phyloP scores from a whole-genome alignment of 2,888 invertebrate genomes.

The Eupithecia dodoneata region DNA sequence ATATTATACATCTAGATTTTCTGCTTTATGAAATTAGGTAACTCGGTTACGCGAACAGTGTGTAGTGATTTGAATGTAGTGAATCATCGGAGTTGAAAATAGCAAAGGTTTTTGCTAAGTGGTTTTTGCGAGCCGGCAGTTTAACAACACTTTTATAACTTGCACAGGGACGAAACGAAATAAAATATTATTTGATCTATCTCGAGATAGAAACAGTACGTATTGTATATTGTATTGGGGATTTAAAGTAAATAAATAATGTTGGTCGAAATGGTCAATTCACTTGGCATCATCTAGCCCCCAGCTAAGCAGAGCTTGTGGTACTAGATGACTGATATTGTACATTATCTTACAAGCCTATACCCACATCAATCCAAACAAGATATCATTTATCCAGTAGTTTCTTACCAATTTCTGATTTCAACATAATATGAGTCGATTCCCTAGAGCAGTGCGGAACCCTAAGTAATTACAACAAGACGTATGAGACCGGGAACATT shows the following conservation, averaged over 20 bases:
- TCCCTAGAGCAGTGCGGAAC: constrained; percentile 12
- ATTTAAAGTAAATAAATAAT: too few species aligned
- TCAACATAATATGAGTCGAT: background rate
- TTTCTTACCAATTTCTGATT: background rate
- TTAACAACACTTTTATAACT: background rate
- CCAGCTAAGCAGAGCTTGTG: too few species aligned
- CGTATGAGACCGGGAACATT: constrained; percentile 34
- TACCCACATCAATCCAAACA: background rate
- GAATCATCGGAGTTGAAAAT: constrained; percentile 16
- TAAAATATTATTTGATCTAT: background rate
- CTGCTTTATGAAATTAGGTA: constrained; percentile 15
- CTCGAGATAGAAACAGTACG: background rate
- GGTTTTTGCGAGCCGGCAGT: background rate
- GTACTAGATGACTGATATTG: too few species aligned
- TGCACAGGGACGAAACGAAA: background rate
- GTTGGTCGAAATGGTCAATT: too few species aligned
- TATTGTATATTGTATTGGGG: too few species aligned
- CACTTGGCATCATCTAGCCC: too few species aligned
- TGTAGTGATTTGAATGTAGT: constrained; percentile 4
- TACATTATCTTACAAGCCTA: background rate
- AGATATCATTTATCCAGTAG: too few species aligned
- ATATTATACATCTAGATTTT: background rate
- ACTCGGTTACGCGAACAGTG: constrained; percentile 27
- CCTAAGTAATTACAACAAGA: constrained; percentile 24
- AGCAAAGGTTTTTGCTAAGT: constrained; percentile 1